Conservation (phyloP, 2,888 invertebrate species). For the Sesia bembeciformis region DNA sequence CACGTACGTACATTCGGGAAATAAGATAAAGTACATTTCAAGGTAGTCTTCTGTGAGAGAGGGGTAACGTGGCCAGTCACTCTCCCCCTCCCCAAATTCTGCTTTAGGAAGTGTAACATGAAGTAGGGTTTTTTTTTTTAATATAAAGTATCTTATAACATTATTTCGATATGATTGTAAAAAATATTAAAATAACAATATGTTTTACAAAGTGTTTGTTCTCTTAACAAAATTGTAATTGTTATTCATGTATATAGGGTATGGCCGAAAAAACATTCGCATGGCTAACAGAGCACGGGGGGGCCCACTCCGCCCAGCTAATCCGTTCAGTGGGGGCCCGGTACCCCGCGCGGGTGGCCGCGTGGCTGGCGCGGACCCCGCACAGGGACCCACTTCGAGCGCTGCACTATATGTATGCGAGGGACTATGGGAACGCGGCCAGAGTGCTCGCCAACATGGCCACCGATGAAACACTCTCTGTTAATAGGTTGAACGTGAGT, state of each 20-base stretch:
- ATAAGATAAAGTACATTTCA: too few relatives aligned
- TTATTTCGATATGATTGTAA: too few relatives aligned
- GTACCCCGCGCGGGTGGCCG: conserved; percentile 12
- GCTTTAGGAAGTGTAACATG: too few relatives aligned
- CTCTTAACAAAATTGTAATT: too few relatives aligned
- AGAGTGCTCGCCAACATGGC: conserved; percentile 55
- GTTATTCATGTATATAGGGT: not conserved
- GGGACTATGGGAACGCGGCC: conserved; percentile 12
- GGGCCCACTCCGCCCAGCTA: conserved; percentile 19
- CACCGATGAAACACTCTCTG: conserved; percentile 76
- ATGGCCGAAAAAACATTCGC: not conserved
- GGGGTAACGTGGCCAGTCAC: too few relatives aligned
- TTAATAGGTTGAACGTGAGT: conserved; percentile 78
- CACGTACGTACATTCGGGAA: too few relatives aligned
- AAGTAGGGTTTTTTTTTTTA: too few relatives aligned
- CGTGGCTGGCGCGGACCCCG: conserved; percentile 8
- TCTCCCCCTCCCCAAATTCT: too few relatives aligned
- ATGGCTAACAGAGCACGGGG: not conserved
- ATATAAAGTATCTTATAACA: too few relatives aligned
- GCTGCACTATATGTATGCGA: conserved; percentile 18
- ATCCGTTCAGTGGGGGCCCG: conserved; percentile 24
- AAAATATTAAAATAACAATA: too few relatives aligned
- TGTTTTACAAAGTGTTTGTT: too few relatives aligned
- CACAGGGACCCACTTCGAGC: conserved; percentile 35
- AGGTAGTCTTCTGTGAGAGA: too few relatives aligned